Conservation (phyloP, 2,888 invertebrate species). For the Brachypterus glaber region DNA sequence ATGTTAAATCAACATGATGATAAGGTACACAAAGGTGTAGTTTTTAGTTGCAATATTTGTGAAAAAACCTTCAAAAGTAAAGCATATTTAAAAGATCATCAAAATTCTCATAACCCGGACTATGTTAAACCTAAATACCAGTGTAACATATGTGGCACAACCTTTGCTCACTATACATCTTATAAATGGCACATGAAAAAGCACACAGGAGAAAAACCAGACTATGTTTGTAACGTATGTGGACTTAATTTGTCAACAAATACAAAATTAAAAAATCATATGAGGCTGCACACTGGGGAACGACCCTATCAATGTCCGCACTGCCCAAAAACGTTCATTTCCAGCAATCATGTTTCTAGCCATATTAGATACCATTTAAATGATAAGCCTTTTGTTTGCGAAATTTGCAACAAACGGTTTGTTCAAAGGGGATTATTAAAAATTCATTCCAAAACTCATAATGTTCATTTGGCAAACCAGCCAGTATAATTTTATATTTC, state of each 20-base stretch:
- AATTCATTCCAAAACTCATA: constrained; percentile 10
- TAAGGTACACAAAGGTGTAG: constrained; percentile 25
- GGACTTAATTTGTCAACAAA: constrained; percentile 11
- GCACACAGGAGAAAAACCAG: constrained; percentile 4
- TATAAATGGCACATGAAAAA: constrained; percentile 4
- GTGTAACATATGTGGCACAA: constrained; percentile 23
- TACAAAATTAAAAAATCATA: no score
- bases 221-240: constrained; percentile 13
- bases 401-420: constrained; percentile 21
- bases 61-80: constrained; percentile 26
- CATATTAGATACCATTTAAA: constrained; percentile 24
- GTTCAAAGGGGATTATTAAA: constrained; percentile 5
- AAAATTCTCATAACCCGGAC: constrained; percentile 21
- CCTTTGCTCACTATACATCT: no score
- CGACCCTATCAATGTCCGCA: no score
- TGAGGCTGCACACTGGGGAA: no score
- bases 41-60: constrained; percentile 25
- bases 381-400: constrained; percentile 15
- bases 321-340: no score
- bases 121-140: constrained; percentile 17
- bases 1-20: constrained; percentile 22
- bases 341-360: no score
- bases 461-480: no score
- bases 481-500: no score
- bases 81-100: constrained; percentile 23